Base-by-base conservation (phyloP, 1,140 invertebrate species). In the Pseudomyrmex dendroicus region DNA sequence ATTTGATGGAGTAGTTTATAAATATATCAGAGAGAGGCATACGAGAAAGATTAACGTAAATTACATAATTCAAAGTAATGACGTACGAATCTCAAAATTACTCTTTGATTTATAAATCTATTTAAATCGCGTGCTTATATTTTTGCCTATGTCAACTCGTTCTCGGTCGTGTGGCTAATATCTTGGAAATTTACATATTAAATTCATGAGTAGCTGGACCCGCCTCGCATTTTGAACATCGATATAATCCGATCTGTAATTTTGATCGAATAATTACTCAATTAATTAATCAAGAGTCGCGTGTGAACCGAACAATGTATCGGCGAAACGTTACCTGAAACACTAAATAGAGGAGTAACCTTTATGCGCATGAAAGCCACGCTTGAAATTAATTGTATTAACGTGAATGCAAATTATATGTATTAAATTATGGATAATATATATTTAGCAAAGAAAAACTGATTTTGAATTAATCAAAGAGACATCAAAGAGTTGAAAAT, bases 271-370 rank as follows among this genome's bases (percentile, higher is more conserved):
- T 80, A 80, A 80, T 80, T 80, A 80, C 66, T 80, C 76, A 50
- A 80, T 80, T 80, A 80, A 80, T 80, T 80, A 80, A 80, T 80
- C 76, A 80, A 80, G 76, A 80, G 44, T 80, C 76, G n/a, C 54
- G 12, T 80, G 54, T 80, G 76, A 80, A 25, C 54, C 20, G 76
- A 78, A 68, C 54, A 72, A 70, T 59, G 35, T 35, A 80, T 59
- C 44, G 44, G 7, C 44, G 17, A 50, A 80, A 78, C 44, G 22
- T 78, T 78, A 67, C 17, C 64, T 48, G 17, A 59, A 78, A 80
- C 76, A 48, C 57, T 72, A 80, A 80, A 80, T 80, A 35, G 35
- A 1, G 12, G n/a, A 59, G 54, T 35, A 61, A 48, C 54, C 54
- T 80, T 80, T 80, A 57, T n/a, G 25, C 46, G 7, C 52, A 70